Evolutionary conservation across 1,140 invertebrate genomes (phyloP).

Genomic region (Drosophila insularis): DNA sequence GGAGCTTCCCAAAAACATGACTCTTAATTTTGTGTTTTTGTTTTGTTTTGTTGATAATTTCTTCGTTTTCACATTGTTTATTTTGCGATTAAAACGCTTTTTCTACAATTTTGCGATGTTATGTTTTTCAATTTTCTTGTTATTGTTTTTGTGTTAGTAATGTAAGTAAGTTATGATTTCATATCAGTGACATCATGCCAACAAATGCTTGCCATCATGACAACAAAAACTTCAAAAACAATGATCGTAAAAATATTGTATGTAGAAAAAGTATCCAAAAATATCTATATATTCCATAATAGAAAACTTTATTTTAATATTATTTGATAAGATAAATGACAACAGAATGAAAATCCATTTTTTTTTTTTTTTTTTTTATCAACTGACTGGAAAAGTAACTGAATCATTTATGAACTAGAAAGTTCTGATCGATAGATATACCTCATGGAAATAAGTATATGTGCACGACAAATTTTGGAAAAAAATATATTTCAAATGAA

Average conservation of each 20-base stretch:
- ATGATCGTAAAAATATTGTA: not conserved
- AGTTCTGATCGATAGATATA: not conserved
- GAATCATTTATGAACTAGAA: not conserved
- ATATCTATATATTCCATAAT: not conserved
- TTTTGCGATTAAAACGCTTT: slow-evolving; percentile 62
- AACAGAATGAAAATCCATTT: not conserved
- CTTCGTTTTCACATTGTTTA: slow-evolving; percentile 46
- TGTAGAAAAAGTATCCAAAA: not conserved
- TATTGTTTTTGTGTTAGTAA: slow-evolving; percentile 16
- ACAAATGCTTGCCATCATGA: too few species aligned
- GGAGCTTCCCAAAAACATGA: slow-evolving; percentile 9
- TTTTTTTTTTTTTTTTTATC: not conserved
- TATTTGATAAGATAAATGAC: not conserved
- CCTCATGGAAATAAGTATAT: too few species aligned
- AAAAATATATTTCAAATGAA: too few species aligned
- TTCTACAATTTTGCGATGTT: slow-evolving; percentile 57
- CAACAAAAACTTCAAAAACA: slow-evolving; percentile 26
- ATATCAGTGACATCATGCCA: slow-evolving; percentile 5
- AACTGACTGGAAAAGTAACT: not conserved
- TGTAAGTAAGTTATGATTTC: slow-evolving; percentile 1
- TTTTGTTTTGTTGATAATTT: slow-evolving; percentile 28
- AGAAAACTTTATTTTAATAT: not conserved
- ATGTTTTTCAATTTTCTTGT: slow-evolving; percentile 23
- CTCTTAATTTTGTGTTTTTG: slow-evolving; percentile 23
- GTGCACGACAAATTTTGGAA: too few species aligned